Evolutionary conservation across 2,888 invertebrate species (phyloP).

Genomic region (Metacarcinus magister): DNA sequence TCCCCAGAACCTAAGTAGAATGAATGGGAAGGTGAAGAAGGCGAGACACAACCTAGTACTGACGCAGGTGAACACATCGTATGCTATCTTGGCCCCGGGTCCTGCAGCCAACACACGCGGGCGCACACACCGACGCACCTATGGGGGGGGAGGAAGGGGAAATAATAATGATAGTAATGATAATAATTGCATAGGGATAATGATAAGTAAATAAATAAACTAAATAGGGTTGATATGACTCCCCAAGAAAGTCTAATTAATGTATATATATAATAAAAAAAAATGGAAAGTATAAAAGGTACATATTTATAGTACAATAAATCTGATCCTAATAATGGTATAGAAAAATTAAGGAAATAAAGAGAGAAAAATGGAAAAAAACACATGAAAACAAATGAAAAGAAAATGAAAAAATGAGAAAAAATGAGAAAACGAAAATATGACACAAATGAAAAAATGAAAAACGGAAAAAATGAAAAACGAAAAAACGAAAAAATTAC

Average conservation of each 20-base stretch:
- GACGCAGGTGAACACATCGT: slow-evolving; percentile 92
- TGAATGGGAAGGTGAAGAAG: slow-evolving; percentile 96
- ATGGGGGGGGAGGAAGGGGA: slow-evolving; percentile 78
- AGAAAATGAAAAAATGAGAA: background rate
- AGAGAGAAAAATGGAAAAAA: background rate
- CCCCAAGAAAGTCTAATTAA: too few relatives aligned
- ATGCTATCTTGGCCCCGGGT: slow-evolving; percentile 89
- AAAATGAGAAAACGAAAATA: too few relatives aligned
- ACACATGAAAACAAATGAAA: background rate
- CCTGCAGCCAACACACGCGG: slow-evolving; percentile 90
- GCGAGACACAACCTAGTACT: slow-evolving; percentile 93
- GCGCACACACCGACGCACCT: slow-evolving; percentile 92
- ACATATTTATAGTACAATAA: too few relatives aligned
- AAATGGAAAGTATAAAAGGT: background rate
- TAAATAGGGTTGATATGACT: too few relatives aligned
- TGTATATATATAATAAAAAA: too few relatives aligned
- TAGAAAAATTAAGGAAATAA: too few relatives aligned
- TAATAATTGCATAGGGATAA: too few relatives aligned
- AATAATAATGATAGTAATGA: too few relatives aligned
- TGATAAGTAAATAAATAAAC: too few relatives aligned
- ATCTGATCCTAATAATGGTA: too few relatives aligned
- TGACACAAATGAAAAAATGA: too few relatives aligned
- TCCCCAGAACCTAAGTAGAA: slow-evolving; percentile 93
- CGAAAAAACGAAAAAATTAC: background rate
- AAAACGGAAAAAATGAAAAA: background rate